Evolutionary conservation across 2,888 invertebrate species (phyloP).

Genomic region (Cataglyphis rosenhaueri): DNA sequence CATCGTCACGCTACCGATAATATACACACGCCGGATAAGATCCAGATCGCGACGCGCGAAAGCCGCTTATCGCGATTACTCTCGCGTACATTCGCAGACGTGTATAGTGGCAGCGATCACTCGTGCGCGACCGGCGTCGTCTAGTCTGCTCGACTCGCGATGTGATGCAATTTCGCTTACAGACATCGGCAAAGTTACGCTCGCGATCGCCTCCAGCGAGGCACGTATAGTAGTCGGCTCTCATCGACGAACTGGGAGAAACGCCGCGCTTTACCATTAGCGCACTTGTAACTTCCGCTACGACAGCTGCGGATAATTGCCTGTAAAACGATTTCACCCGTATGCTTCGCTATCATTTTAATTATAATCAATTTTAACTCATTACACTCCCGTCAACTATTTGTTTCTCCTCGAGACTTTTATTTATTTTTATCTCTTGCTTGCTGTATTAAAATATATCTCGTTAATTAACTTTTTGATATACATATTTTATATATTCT

Average conservation of each 20-base stretch:
- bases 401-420: neutral
- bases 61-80: slow-evolving; percentile 48
- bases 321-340: slow-evolving; percentile 21
- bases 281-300: slow-evolving; percentile 41
- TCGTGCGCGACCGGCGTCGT: slow-evolving; percentile 78
- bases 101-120: slow-evolving; percentile 21
- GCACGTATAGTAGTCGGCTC: slow-evolving; percentile 16
- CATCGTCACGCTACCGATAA: slow-evolving; percentile 19
- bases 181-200: slow-evolving; percentile 51
- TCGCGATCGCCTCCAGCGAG: slow-evolving; percentile 46
- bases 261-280: slow-evolving; percentile 5
- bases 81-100: slow-evolving; percentile 24
- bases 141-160: slow-evolving; percentile 77
- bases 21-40: slow-evolving; percentile 18
- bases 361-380: slow-evolving; percentile 22
- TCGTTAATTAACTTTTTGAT: neutral
- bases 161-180: slow-evolving; percentile 77
- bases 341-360: neutral
- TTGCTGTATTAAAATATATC: neutral
- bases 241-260: slow-evolving; percentile 29
- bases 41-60: slow-evolving; percentile 36
- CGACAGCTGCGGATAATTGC: slow-evolving; percentile 49
- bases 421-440: neutral
- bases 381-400: neutral
- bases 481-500: neutral